Evolutionary conservation across 2,888 invertebrate genomes (phyloP).

Genomic region (Caenorhabditis uteleia): DNA sequence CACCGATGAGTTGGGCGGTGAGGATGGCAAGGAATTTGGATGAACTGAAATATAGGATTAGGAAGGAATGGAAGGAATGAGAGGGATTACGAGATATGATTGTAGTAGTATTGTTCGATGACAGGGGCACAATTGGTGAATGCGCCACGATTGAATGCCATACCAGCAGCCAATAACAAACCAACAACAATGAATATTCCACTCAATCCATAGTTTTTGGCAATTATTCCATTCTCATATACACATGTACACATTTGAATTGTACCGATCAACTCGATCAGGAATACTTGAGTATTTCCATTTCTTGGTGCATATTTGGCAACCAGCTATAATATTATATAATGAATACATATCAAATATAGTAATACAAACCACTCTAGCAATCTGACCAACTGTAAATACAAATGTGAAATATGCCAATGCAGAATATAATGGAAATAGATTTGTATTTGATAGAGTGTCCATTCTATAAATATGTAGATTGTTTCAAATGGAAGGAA

Average conservation of each 20-base stretch:
- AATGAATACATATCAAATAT: not conserved
- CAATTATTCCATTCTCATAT: conserved; percentile 66
- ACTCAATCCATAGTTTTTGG: conserved; percentile 58
- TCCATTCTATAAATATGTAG: too few species aligned
- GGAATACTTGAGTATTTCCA: conserved; percentile 33
- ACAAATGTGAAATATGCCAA: conserved; percentile 36
- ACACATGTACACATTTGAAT: conserved; percentile 68
- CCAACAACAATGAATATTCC: conserved; percentile 61
- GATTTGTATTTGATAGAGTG: conserved; percentile 10
- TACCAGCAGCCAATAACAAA: conserved; percentile 49
- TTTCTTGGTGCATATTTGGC: conserved; percentile 30
- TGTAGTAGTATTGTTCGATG: conserved; percentile 51
- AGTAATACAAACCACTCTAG: conserved; percentile 33
- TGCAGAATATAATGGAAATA: conserved; percentile 35
- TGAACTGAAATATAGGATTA: conserved; percentile 25
- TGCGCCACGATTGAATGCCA: conserved; percentile 59
- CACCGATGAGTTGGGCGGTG: conserved; percentile 58
- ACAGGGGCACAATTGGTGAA: conserved; percentile 55
- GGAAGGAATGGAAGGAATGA: too few species aligned
- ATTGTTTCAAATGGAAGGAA: too few species aligned
- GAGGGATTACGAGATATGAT: conserved; percentile 33
- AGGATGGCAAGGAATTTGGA: conserved; percentile 50
- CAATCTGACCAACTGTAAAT: conserved; percentile 35
- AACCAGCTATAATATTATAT: conserved; percentile 35
- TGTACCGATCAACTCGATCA: conserved; percentile 52